These are phyloP conservation scores for Pseudomyrmex flavicornis DNA, from an alignment of 1,140 invertebrate species.

Conservation along the genomic window DNA sequence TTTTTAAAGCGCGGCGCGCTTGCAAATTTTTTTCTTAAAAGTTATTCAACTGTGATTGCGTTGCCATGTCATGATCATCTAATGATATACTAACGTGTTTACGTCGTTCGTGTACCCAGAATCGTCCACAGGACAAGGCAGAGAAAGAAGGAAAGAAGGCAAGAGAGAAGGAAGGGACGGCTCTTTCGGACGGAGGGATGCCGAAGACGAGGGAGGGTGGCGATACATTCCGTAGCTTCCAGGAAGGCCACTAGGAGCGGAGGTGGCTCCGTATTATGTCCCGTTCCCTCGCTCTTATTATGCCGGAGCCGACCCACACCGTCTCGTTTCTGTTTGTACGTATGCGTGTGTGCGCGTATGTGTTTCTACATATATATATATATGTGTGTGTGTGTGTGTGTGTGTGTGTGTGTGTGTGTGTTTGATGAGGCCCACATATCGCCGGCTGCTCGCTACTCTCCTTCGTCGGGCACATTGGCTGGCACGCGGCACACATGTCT, in stretches of 20 bases:
- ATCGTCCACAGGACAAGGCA: background rate
- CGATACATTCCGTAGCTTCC: constrained; percentile 76
- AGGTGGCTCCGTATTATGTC: constrained; percentile 71
- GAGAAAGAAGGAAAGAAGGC: background rate
- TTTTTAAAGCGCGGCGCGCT: background rate
- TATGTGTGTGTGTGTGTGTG: too few relatives aligned
- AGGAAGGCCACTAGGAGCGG: constrained; percentile 64
- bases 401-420: background rate
- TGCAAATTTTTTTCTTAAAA: background rate
- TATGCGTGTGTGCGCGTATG: background rate
- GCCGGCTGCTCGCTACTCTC: constrained; percentile 43
- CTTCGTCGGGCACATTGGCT: constrained; percentile 22
- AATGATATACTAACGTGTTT: constrained; percentile 50
- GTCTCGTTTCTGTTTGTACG: constrained; percentile 6
- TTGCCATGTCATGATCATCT: constrained; percentile 7
- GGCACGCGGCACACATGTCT: constrained; percentile 41
- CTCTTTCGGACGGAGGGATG: constrained; percentile 31
- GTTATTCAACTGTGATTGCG: background rate
- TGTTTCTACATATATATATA: background rate
- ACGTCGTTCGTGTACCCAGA: constrained; percentile 1
- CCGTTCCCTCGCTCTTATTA: constrained; percentile 74
- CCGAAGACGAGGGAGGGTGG: constrained; percentile 51
- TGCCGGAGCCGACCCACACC: constrained; percentile 61
- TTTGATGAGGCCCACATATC: constrained; percentile 46
- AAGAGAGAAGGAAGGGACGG: background rate